Evolutionary conservation across 2,888 invertebrate genomes (phyloP).

Genomic region (Stegophylla sp.): DNA sequence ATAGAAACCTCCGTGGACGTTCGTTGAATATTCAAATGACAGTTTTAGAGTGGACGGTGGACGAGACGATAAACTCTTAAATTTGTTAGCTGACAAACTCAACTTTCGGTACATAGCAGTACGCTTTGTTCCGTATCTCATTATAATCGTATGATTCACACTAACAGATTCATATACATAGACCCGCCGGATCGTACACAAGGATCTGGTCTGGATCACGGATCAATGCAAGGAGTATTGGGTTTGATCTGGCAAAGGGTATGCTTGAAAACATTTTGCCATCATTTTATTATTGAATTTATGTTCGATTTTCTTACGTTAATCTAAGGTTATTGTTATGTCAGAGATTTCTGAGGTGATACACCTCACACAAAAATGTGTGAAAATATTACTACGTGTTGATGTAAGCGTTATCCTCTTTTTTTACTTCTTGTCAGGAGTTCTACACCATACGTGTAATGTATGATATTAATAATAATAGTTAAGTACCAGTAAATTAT

Average conservation of each 20-base stretch:
- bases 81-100: conserved; percentile 71
- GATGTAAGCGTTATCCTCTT: too few species aligned
- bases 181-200: conserved; percentile 78
- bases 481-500: too few species aligned
- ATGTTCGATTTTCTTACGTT: too few species aligned
- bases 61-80: conserved; percentile 75
- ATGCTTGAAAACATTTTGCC: conserved; percentile 60
- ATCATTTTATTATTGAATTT: too few species aligned
- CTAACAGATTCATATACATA: conserved; percentile 71
- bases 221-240: conserved; percentile 74
- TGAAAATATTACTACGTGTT: too few species aligned
- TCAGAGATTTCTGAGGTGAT: too few species aligned
- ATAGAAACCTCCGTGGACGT: conserved; percentile 78
- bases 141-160: not conserved
- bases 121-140: not conserved
- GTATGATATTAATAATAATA: too few species aligned
- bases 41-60: conserved; percentile 72
- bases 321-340: too few species aligned
- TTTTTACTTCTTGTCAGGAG: too few species aligned
- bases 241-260: conserved; percentile 76
- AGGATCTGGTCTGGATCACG: conserved; percentile 72
- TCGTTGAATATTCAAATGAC: conserved; percentile 71
- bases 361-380: too few species aligned
- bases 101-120: conserved; percentile 70
- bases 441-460: too few species aligned